Percentiles rank a stretch among this genome's conserved stretches.
Conservation (phyloP, 2,888 invertebrate genomes). For the Gymnoscelis rufifasciata region DNA sequence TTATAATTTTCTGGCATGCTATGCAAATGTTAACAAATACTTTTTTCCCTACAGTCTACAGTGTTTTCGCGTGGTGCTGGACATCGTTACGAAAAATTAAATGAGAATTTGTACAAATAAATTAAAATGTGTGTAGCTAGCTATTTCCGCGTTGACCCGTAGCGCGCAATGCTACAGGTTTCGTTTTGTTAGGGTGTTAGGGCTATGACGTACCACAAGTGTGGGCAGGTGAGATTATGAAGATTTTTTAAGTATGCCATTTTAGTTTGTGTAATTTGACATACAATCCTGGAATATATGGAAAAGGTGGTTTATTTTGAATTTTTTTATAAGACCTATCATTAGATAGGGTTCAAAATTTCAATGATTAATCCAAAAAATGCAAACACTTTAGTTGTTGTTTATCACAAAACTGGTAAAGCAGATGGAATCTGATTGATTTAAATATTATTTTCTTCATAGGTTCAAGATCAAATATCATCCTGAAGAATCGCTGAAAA, state of each 20-base stretch:
- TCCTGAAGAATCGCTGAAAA: slow-evolving; percentile 95
- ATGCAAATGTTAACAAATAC: slow-evolving; percentile 71
- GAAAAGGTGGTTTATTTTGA: slow-evolving; percentile 37
- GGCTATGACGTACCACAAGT: slow-evolving; percentile 66
- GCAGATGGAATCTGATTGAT: slow-evolving; percentile 10
- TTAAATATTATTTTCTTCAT: slow-evolving; percentile 17
- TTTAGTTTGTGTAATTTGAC: slow-evolving; percentile 55
- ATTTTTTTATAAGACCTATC: slow-evolving; percentile 26
- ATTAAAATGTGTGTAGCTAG: slow-evolving; percentile 76
- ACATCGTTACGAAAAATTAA: slow-evolving; percentile 68
- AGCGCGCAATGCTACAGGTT: slow-evolving; percentile 80
- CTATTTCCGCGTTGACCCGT: slow-evolving; percentile 75
- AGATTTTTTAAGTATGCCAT: slow-evolving; percentile 70
- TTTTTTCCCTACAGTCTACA: slow-evolving; percentile 80
- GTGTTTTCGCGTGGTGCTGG: slow-evolving; percentile 73
- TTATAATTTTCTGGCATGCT: slow-evolving; percentile 66
- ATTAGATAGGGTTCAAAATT: slow-evolving; percentile 6
- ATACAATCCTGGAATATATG: slow-evolving; percentile 35
- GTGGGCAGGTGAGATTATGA: slow-evolving; percentile 78
- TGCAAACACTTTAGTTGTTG: slow-evolving; percentile 16
- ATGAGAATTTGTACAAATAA: slow-evolving; percentile 65
- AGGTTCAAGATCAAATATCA: slow-evolving; percentile 99
- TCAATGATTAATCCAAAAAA: background rate
- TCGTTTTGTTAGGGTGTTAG: slow-evolving; percentile 75
- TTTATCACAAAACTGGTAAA: slow-evolving; percentile 4